Conservation (phyloP, 2,113 vertebrate genomes). For the Phaethornis superciliosus region DNA sequence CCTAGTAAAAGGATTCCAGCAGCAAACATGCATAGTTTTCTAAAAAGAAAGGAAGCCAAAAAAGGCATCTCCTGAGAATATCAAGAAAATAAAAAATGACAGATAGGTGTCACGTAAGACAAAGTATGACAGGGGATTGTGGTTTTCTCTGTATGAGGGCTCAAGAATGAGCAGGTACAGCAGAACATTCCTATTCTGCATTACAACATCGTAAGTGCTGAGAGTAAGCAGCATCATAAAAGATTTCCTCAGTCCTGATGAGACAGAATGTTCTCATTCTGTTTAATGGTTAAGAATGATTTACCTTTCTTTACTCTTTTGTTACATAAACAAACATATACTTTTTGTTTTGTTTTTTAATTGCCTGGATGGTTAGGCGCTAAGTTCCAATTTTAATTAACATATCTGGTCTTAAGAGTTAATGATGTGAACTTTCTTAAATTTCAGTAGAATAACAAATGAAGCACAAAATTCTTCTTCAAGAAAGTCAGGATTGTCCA, state of each 20-base stretch:
- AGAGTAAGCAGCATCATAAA: neutral
- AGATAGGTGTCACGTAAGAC: constrained; percentile 65
- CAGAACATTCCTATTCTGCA: neutral
- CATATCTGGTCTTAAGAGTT: neutral
- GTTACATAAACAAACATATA: neutral
- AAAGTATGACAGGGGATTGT: neutral
- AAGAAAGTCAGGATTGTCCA: neutral
- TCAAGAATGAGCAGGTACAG: neutral
- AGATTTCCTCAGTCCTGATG: neutral
- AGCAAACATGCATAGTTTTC: constrained; percentile 55
- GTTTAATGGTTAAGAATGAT: neutral
- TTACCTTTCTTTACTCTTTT: neutral
- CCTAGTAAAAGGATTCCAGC: constrained; percentile 53
- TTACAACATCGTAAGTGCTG: neutral
- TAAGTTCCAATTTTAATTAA: neutral
- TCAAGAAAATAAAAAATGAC: constrained; percentile 46
- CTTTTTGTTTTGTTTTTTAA: neutral
- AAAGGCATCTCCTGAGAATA: constrained; percentile 36
- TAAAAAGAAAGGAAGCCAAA: constrained; percentile 42
- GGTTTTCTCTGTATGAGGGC: neutral
- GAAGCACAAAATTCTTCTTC: neutral
- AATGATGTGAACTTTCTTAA: neutral
- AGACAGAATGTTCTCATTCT: neutral
- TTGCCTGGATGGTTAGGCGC: neutral
- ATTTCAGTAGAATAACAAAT: neutral